These are phyloP conservation scores for Rhamnusium bicolor DNA, from an alignment of 2,888 invertebrate species.

Conservation along the genomic window DNA sequence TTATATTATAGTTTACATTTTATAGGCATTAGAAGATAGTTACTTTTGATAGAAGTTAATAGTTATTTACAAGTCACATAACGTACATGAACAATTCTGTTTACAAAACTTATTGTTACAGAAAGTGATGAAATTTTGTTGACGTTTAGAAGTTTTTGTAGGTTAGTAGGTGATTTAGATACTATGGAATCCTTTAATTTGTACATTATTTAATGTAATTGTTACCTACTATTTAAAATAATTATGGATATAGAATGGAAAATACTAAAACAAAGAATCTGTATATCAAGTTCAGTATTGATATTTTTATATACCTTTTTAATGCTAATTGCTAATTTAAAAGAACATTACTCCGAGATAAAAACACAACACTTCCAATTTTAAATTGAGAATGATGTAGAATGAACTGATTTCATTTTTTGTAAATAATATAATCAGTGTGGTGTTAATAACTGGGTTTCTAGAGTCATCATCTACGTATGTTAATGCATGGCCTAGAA, in stretches of 20 bases:
- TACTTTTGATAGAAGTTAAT: background rate
- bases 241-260: background rate
- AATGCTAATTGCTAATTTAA: background rate
- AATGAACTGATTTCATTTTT: too few relatives aligned
- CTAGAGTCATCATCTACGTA: too few relatives aligned
- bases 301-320: background rate
- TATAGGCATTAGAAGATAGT: background rate
- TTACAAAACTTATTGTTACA: background rate
- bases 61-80: background rate
- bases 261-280: background rate
- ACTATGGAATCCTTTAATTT: too few relatives aligned
- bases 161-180: too few relatives aligned
- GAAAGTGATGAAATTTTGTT: background rate
- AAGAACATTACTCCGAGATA: too few relatives aligned
- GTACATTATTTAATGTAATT: too few relatives aligned
- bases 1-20: background rate
- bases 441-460: too few relatives aligned
- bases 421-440: too few relatives aligned
- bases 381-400: too few relatives aligned
- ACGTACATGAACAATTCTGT: background rate
- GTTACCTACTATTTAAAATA: background rate
- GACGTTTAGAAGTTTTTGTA: too few relatives aligned
- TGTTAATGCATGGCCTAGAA: too few relatives aligned
- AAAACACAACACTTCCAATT: too few relatives aligned
- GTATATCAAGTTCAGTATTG: constrained; percentile 8